Evolutionary conservation across 2,888 invertebrate genomes (phyloP).

Genomic region (Tromatobia lineatoria): DNA sequence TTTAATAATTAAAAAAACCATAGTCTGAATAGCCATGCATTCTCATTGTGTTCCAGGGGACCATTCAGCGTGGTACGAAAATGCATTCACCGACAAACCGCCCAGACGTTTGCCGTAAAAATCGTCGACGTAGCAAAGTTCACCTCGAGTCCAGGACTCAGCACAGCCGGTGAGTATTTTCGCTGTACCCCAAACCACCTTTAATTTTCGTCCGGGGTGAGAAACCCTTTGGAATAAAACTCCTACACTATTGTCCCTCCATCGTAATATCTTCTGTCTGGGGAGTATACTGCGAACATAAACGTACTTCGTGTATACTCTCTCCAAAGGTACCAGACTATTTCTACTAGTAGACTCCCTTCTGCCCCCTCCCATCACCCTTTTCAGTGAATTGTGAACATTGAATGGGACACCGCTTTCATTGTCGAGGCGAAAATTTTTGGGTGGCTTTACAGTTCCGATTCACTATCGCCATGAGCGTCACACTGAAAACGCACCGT

Average conservation of each 20-base stretch:
- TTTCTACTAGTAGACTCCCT: constrained; percentile 60
- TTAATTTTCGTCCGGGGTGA: constrained; percentile 72
- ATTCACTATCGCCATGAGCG: constrained; percentile 39
- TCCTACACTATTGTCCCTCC: constrained; percentile 24
- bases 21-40: not conserved
- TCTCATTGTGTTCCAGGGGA: constrained; percentile 89
- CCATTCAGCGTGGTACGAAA: constrained; percentile 98
- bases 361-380: constrained; percentile 41
- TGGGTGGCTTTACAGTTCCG: constrained; percentile 44
- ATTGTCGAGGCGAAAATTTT: constrained; percentile 68
- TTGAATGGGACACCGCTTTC: constrained; percentile 71
- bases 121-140: constrained; percentile 99
- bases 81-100: constrained; percentile 97
- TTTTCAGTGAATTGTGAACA: constrained; percentile 67
- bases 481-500: not conserved
- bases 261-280: constrained; percentile 22
- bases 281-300: not conserved
- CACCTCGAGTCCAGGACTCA: constrained; percentile 97
- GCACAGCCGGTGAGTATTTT: constrained; percentile 93
- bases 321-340: constrained; percentile 17
- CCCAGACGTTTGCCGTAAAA: constrained; percentile 98
- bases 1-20: constrained; percentile 14
- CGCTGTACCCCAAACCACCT: constrained; percentile 24
- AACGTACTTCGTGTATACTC: not conserved
- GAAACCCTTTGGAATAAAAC: constrained; percentile 18